phyloP scores from a whole-genome alignment of 1,140 invertebrate species.

The Chironomus tepperi region DNA sequence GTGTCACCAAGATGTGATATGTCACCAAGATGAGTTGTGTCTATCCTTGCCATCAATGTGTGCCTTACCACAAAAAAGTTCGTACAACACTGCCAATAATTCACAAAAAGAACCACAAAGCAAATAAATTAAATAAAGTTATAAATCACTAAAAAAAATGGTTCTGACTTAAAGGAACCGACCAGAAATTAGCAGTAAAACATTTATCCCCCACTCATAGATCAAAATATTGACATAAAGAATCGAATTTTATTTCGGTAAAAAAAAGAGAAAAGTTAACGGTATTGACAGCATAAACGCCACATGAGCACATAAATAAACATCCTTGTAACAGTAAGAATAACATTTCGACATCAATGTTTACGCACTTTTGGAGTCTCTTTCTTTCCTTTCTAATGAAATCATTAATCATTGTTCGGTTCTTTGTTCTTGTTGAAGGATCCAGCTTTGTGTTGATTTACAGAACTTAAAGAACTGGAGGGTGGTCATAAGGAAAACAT shows the following conservation, averaged over 20 bases:
- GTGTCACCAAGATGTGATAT: too few species aligned
- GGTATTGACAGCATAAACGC: slow-evolving; percentile 10
- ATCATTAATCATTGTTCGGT: slow-evolving; percentile 22
- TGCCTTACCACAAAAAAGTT: too few species aligned
- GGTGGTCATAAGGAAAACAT: background rate
- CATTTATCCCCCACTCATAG: background rate
- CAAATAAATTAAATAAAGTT: slow-evolving; percentile 10
- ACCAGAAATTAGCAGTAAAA: background rate
- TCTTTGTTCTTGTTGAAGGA: background rate
- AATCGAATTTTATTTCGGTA: background rate
- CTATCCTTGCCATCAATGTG: background rate
- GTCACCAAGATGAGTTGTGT: too few species aligned
- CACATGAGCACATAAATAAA: slow-evolving; percentile 19
- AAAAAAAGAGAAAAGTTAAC: background rate
- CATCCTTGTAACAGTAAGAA: slow-evolving; percentile 19
- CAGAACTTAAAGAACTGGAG: background rate
- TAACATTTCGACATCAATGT: background rate
- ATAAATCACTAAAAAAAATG: slow-evolving; percentile 15
- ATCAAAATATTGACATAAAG: slow-evolving; percentile 20
- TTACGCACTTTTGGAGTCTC: background rate
- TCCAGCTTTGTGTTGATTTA: too few species aligned
- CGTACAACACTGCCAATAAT: too few species aligned
- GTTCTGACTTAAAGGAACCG: background rate
- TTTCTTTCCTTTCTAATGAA: slow-evolving; percentile 14
- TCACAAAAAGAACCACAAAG: too few species aligned